phyloP scores from a whole-genome alignment of 2,888 invertebrate species.

The Pristionchus maxplancki region DNA sequence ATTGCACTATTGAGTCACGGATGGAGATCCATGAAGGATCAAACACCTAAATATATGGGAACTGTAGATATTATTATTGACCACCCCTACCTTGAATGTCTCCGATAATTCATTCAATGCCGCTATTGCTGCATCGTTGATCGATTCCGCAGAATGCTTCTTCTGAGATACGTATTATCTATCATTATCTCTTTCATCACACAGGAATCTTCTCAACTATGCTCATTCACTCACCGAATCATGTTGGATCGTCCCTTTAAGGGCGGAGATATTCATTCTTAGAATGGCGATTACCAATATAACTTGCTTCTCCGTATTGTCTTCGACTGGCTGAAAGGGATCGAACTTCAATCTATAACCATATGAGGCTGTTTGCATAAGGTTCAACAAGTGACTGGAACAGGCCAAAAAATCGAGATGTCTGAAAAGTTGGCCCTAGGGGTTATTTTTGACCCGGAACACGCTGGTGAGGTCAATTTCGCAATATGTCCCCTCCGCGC shows the following conservation, averaged over 20 bases:
- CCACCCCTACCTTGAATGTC: not conserved
- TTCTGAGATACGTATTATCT: not conserved
- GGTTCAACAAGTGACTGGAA: too few species aligned
- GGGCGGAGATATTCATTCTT: constrained; percentile 34
- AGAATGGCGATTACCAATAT: constrained; percentile 20
- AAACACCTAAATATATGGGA: not conserved
- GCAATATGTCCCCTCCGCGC: too few species aligned
- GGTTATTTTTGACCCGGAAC: too few species aligned
- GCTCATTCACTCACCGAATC: constrained; percentile 8
- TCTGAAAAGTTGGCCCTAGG: too few species aligned
- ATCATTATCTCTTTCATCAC: too few species aligned
- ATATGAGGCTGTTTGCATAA: too few species aligned
- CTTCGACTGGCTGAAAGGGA: not conserved
- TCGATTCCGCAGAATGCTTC: not conserved
- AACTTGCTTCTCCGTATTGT: constrained; percentile 32
- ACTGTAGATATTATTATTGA: not conserved
- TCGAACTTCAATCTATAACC: too few species aligned
- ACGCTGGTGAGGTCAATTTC: too few species aligned
- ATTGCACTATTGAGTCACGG: not conserved
- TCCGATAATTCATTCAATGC: constrained; percentile 4
- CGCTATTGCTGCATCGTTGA: not conserved
- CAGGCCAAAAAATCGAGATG: too few species aligned
- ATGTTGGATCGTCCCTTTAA: not conserved
- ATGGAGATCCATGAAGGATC: not conserved
- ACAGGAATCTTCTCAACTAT: not conserved